Base-by-base conservation (phyloP, 2,113 vertebrate species). In the Natator depressus region DNA sequence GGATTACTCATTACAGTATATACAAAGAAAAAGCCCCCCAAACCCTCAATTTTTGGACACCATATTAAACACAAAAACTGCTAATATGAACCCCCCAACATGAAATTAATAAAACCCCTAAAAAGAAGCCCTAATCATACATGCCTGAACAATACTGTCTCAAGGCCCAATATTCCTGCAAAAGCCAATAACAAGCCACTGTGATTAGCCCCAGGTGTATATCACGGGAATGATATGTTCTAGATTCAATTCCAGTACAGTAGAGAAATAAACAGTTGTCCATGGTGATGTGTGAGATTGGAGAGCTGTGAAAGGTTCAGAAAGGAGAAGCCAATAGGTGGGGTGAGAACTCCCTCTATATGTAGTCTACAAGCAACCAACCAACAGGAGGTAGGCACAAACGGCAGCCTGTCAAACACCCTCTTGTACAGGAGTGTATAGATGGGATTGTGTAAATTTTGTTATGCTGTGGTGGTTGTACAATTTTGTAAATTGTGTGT, bases 381-480 rank as follows among this genome's bases (percentile, higher is more conserved):
- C 17, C 55, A 14, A 22, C 8, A 57, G 78, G 54, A 54, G 42
- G 27, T 31, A 42, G 57, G 29, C 11, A 62, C 50, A 42, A 0
- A 0, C 42, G n/a, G n/a, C 16, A 82, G 85, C 22, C 25, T 79
- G 55, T 24, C 81, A 7, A 46, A 78, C 65, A 38, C 6, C 35
- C 5, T 38, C 80, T 55, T 7, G 1, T 81, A 46, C 35, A 31
- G 51, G 12, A 62, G 24, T 35, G 8, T 0, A 0, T 1, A 20
- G 42, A 31, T 8, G 51, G 29, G 87, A 1, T n/a, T 53, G 53
- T 0, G 1, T 38, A 5, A 2, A 2, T 0, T 2, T 12, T 3
- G 14, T 20, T 69, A 2, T 0, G 4, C 5, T 8, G 10, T 14
- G 42, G 22, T 24, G 42, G n/a, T 13, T 76, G 72, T 25, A 46